Conservation (phyloP, 2,888 invertebrate species). For the Sarcophaga caerulescens region DNA sequence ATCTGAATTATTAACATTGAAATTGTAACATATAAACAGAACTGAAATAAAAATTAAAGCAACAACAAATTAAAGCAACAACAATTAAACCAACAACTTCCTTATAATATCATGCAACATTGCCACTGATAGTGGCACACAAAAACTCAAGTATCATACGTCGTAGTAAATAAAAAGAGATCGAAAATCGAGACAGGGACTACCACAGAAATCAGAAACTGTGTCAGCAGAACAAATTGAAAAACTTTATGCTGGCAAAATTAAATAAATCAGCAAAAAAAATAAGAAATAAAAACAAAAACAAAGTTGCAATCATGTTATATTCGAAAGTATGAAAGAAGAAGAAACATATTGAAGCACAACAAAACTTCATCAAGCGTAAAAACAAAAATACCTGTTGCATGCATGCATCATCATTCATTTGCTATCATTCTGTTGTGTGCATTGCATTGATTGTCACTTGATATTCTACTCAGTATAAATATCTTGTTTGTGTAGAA, state of each 20-base stretch:
- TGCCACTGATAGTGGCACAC: constrained; percentile 41
- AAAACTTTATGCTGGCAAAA: neutral
- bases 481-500: no score
- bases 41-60: constrained; percentile 26
- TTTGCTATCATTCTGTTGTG: neutral
- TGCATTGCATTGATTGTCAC: constrained; percentile 18
- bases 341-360: neutral
- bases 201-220: constrained; percentile 45
- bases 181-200: neutral
- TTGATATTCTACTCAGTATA: neutral
- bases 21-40: constrained; percentile 8
- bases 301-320: constrained; percentile 48
- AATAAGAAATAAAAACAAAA: neutral
- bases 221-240: constrained; percentile 59
- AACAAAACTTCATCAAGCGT: neutral
- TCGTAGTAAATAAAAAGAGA: neutral
- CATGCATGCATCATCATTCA: constrained; percentile 23
- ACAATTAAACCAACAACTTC: constrained; percentile 14
- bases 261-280: neutral
- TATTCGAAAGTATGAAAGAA: constrained; percentile 59
- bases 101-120: constrained; percentile 61
- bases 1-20: constrained; percentile 44
- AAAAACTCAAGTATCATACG: neutral
- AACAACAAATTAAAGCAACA: constrained; percentile 1
- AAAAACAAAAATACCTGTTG: neutral